Conservation (phyloP, 2,797 vertebrate species). For the Enoplosus armatus region DNA sequence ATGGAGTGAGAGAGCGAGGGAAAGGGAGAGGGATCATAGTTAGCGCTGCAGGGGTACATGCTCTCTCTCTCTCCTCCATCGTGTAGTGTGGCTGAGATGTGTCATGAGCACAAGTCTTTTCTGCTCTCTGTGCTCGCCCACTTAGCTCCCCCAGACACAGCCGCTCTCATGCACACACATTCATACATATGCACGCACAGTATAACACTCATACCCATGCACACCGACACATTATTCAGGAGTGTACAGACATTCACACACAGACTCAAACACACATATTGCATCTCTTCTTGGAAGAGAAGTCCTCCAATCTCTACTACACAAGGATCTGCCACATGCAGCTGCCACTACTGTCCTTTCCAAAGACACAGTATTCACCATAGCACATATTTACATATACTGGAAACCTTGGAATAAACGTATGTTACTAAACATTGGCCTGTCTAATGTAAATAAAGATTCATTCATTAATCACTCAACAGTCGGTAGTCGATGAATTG, state of each 20-base stretch:
- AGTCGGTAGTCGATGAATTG: background rate
- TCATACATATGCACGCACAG: constrained; percentile 60
- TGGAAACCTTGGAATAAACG: constrained; percentile 3
- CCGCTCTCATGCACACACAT: constrained; percentile 52
- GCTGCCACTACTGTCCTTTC: constrained; percentile 48
- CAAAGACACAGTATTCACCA: constrained; percentile 27
- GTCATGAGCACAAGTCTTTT: constrained; percentile 81
- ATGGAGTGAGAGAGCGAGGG: constrained; percentile 63
- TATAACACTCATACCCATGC: constrained; percentile 54
- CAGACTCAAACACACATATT: constrained; percentile 56
- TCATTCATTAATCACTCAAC: background rate
- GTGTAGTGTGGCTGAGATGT: constrained; percentile 81
- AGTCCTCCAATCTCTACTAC: constrained; percentile 51
- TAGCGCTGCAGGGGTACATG: constrained; percentile 83
- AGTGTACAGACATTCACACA: constrained; percentile 61
- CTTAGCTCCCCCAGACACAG: constrained; percentile 77
- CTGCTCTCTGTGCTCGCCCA: constrained; percentile 78
- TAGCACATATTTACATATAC: constrained; percentile 14
- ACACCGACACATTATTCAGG: constrained; percentile 60
- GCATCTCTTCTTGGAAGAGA: constrained; percentile 39
- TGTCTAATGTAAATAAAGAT: background rate
- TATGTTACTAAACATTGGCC: background rate
- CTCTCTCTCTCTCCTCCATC: constrained; percentile 74
- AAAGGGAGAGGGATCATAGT: constrained; percentile 80
- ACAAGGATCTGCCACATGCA: constrained; percentile 53